Conservation (phyloP, 2,113 vertebrate species). For the Amphiprion percula region DNA sequence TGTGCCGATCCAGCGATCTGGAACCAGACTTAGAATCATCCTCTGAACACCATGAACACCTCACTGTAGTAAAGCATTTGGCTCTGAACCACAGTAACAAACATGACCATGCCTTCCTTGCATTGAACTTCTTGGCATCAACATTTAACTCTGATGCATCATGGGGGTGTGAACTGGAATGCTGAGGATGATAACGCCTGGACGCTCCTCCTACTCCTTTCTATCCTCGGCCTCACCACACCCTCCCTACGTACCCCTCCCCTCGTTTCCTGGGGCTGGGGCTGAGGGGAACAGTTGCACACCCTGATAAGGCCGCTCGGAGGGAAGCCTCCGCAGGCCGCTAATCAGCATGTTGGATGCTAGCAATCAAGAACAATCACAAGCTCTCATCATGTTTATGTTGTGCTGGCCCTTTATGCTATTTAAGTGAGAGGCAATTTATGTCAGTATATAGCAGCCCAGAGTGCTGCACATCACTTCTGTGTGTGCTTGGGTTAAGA, state of each 20-base stretch:
- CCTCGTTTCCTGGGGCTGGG: constrained; percentile 71
- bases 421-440: constrained; percentile 24
- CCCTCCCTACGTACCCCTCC: constrained; percentile 47
- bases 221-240: constrained; percentile 4
- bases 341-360: constrained; percentile 74
- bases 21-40: too few species aligned
- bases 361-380: constrained; percentile 80
- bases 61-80: not conserved
- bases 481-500: not conserved
- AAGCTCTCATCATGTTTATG: constrained; percentile 67
- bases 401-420: constrained; percentile 30
- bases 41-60: not conserved
- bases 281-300: constrained; percentile 69
- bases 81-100: not conserved
- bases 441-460: constrained; percentile 25
- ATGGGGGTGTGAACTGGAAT: not conserved
- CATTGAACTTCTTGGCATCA: not conserved
- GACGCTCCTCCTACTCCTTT: constrained; percentile 47
- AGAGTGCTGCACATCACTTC: not conserved
- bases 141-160: not conserved
- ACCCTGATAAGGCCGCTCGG: constrained; percentile 75
- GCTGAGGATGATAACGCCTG: constrained; percentile 6
- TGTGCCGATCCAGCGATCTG: too few species aligned
- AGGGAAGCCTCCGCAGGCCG: constrained; percentile 66
- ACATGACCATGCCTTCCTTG: not conserved